Conservation (phyloP, 1,140 invertebrate species). For the Hyles vespertilio region DNA sequence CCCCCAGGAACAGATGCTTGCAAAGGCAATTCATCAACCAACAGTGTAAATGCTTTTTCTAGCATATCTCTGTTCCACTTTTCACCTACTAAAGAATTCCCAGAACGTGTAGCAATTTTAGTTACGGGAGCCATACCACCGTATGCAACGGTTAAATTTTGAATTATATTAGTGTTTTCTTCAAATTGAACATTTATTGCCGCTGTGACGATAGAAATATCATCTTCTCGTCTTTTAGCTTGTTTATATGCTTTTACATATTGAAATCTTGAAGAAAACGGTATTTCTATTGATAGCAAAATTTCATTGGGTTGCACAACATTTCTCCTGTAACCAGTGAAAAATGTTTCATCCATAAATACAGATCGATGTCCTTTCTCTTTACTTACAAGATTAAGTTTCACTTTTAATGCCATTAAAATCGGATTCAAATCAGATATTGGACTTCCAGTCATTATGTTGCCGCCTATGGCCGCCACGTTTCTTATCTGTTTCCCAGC, state of each 20-base stretch:
- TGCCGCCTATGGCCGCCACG: slow-evolving; percentile 90
- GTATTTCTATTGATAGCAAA: slow-evolving; percentile 84
- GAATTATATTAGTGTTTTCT: slow-evolving; percentile 77
- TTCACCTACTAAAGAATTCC: slow-evolving; percentile 79
- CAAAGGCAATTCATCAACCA: slow-evolving; percentile 88
- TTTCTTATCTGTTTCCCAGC: slow-evolving; percentile 96
- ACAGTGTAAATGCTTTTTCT: slow-evolving; percentile 78
- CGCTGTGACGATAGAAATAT: slow-evolving; percentile 97
- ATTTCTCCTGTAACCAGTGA: slow-evolving; percentile 91
- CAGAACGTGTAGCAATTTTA: slow-evolving; percentile 84
- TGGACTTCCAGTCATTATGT: slow-evolving; percentile 97
- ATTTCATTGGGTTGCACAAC: slow-evolving; percentile 87
- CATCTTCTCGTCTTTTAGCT: slow-evolving; percentile 93
- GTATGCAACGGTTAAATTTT: slow-evolving; percentile 83
- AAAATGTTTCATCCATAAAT: slow-evolving; percentile 91
- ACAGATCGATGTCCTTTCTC: slow-evolving; percentile 79
- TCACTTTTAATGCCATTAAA: slow-evolving; percentile 86
- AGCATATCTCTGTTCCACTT: slow-evolving; percentile 87
- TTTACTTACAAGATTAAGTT: slow-evolving; percentile 74
- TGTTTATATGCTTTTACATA: slow-evolving; percentile 94
- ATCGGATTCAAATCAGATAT: slow-evolving; percentile 97
- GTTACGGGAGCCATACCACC: slow-evolving; percentile 96
- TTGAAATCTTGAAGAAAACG: slow-evolving; percentile 81
- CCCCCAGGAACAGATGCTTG: slow-evolving; percentile 91
- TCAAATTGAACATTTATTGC: slow-evolving; percentile 84